Evolutionary conservation across 1,140 invertebrate species (phyloP).

Genomic region (Nebria ingens): DNA sequence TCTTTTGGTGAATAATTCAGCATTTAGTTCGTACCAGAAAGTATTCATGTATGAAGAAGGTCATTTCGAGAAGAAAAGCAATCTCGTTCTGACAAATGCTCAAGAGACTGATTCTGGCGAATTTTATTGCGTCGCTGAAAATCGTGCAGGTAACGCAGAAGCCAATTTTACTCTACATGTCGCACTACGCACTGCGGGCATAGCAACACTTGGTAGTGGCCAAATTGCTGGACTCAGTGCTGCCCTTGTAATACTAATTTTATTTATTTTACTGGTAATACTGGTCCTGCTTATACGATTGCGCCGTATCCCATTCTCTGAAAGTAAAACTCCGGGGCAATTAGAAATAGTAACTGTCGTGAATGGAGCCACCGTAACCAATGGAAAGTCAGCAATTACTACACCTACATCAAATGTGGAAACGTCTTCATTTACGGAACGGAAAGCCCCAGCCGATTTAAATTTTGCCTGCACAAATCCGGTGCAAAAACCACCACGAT

Average conservation of each 20-base stretch:
- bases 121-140: conserved; percentile 85
- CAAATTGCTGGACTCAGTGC: conserved; percentile 79
- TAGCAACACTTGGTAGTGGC: conserved; percentile 67
- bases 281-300: conserved; percentile 61
- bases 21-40: conserved; percentile 69
- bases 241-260: conserved; percentile 65
- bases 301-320: conserved; percentile 54
- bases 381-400: conserved; percentile 34
- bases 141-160: conserved; percentile 82
- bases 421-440: conserved; percentile 35
- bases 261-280: conserved; percentile 63
- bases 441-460: conserved; percentile 34
- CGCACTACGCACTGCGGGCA: conserved; percentile 59
- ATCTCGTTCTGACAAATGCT: conserved; percentile 74
- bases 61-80: conserved; percentile 60
- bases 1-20: conserved; percentile 65
- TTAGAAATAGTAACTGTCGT: conserved; percentile 55
- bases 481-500: conserved; percentile 53
- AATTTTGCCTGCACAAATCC: conserved; percentile 46
- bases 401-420: conserved; percentile 38
- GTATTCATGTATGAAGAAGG: conserved; percentile 71
- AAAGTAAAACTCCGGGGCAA: conserved; percentile 63
- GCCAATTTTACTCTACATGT: conserved; percentile 83
- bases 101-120: conserved; percentile 79
- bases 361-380: conserved; percentile 39